Evolutionary conservation across 2,113 vertebrate species (phyloP).

Genomic region (Leptocoma aspasia): DNA sequence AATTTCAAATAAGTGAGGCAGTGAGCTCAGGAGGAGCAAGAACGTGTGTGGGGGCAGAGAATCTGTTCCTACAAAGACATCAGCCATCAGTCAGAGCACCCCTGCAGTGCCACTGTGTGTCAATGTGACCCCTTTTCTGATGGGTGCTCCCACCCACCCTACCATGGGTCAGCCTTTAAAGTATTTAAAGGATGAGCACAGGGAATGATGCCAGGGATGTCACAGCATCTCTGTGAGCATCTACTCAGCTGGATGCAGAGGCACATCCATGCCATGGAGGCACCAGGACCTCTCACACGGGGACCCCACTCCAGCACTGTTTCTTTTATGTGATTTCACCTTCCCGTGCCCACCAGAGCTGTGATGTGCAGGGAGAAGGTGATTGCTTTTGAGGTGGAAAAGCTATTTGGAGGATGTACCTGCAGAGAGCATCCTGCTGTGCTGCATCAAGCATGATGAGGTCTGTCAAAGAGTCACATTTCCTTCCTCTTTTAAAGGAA

Average conservation of each 20-base stretch:
- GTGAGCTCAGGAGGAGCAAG: background rate
- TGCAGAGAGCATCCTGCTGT: background rate
- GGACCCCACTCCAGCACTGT: background rate
- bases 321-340: background rate
- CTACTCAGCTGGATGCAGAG: background rate
- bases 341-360: background rate
- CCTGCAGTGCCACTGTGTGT: background rate
- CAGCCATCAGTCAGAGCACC: background rate
- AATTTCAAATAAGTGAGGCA: background rate
- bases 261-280: accelerated
- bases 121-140: background rate
- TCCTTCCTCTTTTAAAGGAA: background rate
- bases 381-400: background rate
- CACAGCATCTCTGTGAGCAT: background rate
- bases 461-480: background rate
- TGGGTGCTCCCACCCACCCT: too few relatives aligned
- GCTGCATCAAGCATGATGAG: background rate
- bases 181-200: background rate
- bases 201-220: background rate
- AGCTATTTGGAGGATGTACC: background rate
- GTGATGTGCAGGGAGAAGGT: background rate
- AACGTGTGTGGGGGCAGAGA: background rate
- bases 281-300: background rate
- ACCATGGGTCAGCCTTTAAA: accelerated
- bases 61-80: background rate